These are phyloP conservation scores for Drosophila seguyi DNA, from an alignment of 1,140 invertebrate species.

Conservation along the genomic window DNA sequence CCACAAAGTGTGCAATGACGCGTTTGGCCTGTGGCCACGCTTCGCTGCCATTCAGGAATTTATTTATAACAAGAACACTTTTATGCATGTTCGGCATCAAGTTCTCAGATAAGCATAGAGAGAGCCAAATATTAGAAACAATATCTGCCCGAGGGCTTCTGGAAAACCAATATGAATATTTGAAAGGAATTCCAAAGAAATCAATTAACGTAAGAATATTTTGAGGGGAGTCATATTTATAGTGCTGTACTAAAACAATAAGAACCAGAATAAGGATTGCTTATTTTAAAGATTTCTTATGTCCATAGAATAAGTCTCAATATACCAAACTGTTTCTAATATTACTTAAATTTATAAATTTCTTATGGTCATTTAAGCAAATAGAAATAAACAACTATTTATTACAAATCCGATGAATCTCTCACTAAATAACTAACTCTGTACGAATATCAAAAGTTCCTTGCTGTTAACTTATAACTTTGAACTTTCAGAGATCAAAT, in stretches of 20 bases:
- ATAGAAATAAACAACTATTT: background rate
- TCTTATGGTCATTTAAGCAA: too few relatives aligned
- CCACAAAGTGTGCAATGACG: constrained; percentile 60
- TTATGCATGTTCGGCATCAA: constrained; percentile 11
- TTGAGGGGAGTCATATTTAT: too few relatives aligned
- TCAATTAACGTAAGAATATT: background rate
- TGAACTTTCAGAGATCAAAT: background rate
- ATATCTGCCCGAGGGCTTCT: background rate
- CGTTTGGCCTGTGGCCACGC: constrained; percentile 47
- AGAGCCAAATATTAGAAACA: background rate
- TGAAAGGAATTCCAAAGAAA: too few relatives aligned
- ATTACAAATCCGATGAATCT: background rate
- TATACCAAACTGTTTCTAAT: too few relatives aligned
- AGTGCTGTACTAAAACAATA: too few relatives aligned
- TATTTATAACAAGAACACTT: constrained; percentile 26
- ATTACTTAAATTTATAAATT: background rate
- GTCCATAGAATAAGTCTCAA: too few relatives aligned
- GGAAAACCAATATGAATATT: background rate
- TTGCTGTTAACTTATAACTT: background rate
- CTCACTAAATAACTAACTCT: background rate
- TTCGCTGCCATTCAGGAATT: constrained; percentile 54
- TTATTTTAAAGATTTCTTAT: too few relatives aligned
- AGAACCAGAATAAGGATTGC: too few relatives aligned
- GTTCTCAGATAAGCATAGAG: constrained; percentile 18
- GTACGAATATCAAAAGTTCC: background rate